phyloP scores from a whole-genome alignment of 2,113 vertebrate species.

The Hyperopisus bebe region DNA sequence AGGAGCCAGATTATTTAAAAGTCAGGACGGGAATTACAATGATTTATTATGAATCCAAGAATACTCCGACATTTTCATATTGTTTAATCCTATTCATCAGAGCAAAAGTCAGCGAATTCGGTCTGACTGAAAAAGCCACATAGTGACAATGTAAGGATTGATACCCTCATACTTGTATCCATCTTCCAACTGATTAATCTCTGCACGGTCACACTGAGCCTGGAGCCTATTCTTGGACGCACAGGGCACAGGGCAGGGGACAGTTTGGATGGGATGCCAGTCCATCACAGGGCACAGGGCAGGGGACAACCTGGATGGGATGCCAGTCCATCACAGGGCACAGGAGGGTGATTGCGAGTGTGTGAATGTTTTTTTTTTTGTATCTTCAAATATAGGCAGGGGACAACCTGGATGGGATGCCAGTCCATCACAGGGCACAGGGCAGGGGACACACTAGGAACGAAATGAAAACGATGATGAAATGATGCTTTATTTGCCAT shows the following conservation, averaged over 20 bases:
- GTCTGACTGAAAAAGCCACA: conserved; percentile 11
- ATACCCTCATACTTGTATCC: neutral
- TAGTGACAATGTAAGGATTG: neutral
- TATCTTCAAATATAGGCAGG: neutral
- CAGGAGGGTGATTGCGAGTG: neutral
- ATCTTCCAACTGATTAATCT: neutral
- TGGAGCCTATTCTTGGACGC: neutral
- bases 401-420: too few relatives aligned
- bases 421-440: neutral
- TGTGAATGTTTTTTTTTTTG: neutral
- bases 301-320: neutral
- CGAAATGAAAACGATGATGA: too few relatives aligned
- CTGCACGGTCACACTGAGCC: neutral
- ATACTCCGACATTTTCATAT: neutral
- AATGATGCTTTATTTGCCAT: too few relatives aligned
- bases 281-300: neutral
- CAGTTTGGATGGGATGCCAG: neutral
- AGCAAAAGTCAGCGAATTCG: neutral
- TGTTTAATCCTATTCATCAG: conserved; percentile 13
- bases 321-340: neutral
- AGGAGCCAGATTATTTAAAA: conserved; percentile 2
- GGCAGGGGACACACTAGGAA: neutral
- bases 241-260: neutral
- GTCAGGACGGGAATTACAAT: neutral
- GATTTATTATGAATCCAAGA: neutral